Evolutionary conservation across 2,797 vertebrate genomes (phyloP).

Genomic region (Chelon labrosus): DNA sequence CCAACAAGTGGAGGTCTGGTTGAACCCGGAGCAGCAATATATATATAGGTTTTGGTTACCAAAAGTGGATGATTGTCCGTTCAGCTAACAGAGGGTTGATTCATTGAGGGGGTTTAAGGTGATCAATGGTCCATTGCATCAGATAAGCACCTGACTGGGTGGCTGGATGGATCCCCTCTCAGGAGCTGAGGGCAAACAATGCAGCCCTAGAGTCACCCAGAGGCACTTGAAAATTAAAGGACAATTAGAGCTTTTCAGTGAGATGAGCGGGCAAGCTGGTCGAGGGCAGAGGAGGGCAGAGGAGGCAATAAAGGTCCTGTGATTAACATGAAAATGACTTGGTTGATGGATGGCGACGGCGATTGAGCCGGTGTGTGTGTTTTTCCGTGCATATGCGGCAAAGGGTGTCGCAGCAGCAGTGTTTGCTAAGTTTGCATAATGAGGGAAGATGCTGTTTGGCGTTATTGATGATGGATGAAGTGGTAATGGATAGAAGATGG

Average conservation of each 20-base stretch:
- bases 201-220: slow-evolving; percentile 69
- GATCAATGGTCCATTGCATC: slow-evolving; percentile 84
- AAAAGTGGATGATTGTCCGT: slow-evolving; percentile 64
- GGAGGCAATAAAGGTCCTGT: slow-evolving; percentile 62
- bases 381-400: slow-evolving; percentile 22
- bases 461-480: slow-evolving; percentile 55
- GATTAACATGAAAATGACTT: slow-evolving; percentile 61
- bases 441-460: slow-evolving; percentile 36
- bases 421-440: slow-evolving; percentile 28
- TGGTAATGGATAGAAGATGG: slow-evolving; percentile 61
- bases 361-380: slow-evolving; percentile 4
- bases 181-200: slow-evolving; percentile 73
- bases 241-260: slow-evolving; percentile 80
- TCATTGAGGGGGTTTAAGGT: slow-evolving; percentile 76
- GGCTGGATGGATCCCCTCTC: slow-evolving; percentile 65
- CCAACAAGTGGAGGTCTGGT: slow-evolving; percentile 38
- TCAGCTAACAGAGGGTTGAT: slow-evolving; percentile 74
- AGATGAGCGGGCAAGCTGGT: slow-evolving; percentile 49
- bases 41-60: slow-evolving; percentile 72
- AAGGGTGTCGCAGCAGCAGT: slow-evolving; percentile 25
- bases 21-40: slow-evolving; percentile 61
- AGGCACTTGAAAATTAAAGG: slow-evolving; percentile 48
- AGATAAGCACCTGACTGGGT: slow-evolving; percentile 82
- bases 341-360: slow-evolving; percentile 45
- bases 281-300: slow-evolving; percentile 46